Conservation (phyloP, 2,888 invertebrate species). For the Megaustenia siamemsis region DNA sequence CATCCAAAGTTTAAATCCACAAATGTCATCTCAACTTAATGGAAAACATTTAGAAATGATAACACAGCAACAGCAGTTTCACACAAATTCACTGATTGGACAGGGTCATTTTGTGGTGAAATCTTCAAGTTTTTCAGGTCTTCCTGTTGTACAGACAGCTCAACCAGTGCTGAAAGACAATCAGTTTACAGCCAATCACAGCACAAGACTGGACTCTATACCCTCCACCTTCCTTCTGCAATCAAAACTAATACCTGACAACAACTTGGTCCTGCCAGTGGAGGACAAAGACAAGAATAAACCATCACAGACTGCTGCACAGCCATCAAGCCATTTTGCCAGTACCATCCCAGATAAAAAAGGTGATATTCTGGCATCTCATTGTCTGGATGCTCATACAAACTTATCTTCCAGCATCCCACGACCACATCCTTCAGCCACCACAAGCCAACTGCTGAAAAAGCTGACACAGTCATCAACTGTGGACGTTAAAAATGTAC, state of each 20-base stretch:
- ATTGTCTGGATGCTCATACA: not conserved
- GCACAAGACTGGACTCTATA: not conserved
- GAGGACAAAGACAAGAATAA: not conserved
- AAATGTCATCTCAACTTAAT: not conserved
- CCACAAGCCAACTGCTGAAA: not conserved
- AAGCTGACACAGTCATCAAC: not conserved
- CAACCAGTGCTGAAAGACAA: not conserved
- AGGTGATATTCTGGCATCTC: not conserved
- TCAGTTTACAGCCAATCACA: not conserved
- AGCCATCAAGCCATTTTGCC: not conserved
- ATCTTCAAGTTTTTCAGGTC: not conserved
- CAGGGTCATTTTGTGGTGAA: not conserved
- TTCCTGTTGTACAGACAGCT: not conserved
- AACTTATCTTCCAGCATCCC: not conserved
- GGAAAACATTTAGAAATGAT: not conserved
- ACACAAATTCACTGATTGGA: not conserved
- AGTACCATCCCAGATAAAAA: not conserved
- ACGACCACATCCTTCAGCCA: not conserved
- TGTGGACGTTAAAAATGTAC: not conserved
- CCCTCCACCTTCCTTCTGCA: not conserved
- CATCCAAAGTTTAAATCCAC: conserved; percentile 16
- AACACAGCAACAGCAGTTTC: not conserved
- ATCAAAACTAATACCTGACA: not conserved
- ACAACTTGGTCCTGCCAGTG: not conserved
- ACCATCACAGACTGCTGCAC: not conserved